A percentile compares a stretch with the other conserved stretches of the same genome.
phyloP scores from a whole-genome alignment of 2,888 invertebrate species.

The Meghimatium bilineatum region DNA sequence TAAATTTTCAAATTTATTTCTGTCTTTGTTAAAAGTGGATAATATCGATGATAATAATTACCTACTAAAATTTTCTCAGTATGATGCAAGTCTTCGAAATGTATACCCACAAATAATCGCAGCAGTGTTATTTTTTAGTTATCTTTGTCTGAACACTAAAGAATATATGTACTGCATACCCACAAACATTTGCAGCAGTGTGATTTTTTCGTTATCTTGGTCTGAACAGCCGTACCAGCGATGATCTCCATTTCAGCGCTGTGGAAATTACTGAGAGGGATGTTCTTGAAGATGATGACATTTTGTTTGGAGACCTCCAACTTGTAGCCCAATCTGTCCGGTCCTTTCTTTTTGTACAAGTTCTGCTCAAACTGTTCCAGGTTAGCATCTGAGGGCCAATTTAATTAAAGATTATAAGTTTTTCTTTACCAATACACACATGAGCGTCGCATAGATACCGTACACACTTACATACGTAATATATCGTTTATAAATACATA shows the following conservation, averaged over 20 bases:
- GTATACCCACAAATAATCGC: too few species aligned
- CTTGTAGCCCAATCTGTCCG: conserved; percentile 59
- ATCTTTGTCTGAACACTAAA: too few species aligned
- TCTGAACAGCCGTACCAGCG: conserved; percentile 65
- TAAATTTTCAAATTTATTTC: too few species aligned
- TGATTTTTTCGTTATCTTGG: conserved; percentile 60
- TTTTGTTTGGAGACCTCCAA: conserved; percentile 67
- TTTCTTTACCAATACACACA: neutral
- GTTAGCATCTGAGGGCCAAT: conserved; percentile 10
- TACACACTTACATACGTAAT: too few species aligned
- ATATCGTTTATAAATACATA: too few species aligned
- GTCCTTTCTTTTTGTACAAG: neutral
- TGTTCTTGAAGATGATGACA: conserved; percentile 67
- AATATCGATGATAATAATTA: too few species aligned
- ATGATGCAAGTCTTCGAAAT: too few species aligned
- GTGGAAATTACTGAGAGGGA: conserved; percentile 68
- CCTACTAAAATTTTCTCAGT: too few species aligned
- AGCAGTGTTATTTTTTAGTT: too few species aligned
- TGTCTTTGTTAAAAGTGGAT: too few species aligned
- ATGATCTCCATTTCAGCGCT: conserved; percentile 66
- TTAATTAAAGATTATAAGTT: neutral
- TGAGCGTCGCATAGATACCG: neutral
- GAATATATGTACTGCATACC: too few species aligned
- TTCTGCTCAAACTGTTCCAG: conserved; percentile 25
- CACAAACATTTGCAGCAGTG: conserved; percentile 66